phyloP scores from a whole-genome alignment of 2,888 invertebrate species.

The Allolobophora icterica region DNA sequence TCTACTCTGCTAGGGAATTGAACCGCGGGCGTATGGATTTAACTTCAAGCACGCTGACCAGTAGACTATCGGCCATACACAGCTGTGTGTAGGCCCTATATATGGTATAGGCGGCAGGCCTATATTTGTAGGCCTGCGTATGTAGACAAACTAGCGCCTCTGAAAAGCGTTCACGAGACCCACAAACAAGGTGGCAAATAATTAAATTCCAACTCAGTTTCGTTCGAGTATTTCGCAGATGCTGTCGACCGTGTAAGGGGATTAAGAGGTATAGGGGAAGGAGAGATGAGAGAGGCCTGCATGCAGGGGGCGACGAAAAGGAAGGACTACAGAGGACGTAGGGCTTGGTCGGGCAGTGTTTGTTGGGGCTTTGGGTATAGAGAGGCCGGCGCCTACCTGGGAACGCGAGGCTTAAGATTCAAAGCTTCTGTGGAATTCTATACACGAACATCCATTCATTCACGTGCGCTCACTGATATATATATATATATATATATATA shows the following conservation, averaged over 20 bases:
- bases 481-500: constrained; percentile 6
- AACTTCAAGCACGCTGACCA: too few relatives aligned
- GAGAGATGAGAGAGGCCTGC: too few relatives aligned
- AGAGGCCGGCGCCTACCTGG: not conserved
- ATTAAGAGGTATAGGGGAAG: not conserved
- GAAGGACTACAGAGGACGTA: not conserved
- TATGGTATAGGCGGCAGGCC: too few relatives aligned
- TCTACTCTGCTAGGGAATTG: too few relatives aligned
- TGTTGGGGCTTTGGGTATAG: not conserved
- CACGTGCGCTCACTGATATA: not conserved
- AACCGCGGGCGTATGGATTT: too few relatives aligned
- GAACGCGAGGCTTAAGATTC: not conserved
- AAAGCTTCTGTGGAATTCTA: not conserved
- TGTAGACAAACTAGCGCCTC: not conserved
- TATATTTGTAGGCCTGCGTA: too few relatives aligned
- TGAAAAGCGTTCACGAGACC: not conserved
- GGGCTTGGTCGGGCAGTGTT: not conserved
- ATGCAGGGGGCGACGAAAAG: not conserved
- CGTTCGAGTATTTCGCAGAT: too few relatives aligned
- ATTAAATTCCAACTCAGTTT: not conserved
- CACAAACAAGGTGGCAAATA: not conserved
- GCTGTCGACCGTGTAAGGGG: not conserved
- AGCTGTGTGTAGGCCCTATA: too few relatives aligned
- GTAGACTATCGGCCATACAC: too few relatives aligned
- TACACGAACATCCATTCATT: not conserved